phyloP scores from a whole-genome alignment of 2,113 vertebrate genomes.

The Stegastes partitus region DNA sequence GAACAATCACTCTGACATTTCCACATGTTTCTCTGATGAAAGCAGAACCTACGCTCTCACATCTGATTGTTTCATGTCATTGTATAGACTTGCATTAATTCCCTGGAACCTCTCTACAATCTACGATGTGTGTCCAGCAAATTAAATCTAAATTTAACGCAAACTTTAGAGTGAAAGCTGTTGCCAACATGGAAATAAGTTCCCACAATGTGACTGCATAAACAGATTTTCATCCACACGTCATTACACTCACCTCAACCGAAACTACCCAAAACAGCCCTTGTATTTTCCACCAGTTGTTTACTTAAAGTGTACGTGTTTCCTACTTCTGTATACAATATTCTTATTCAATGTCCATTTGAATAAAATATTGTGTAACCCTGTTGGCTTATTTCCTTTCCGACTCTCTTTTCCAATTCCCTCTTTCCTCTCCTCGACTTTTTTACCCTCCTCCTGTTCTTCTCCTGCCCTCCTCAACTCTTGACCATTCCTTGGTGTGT shows the following conservation, averaged over 20 bases:
- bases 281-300: background rate
- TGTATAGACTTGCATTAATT: no score
- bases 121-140: no score
- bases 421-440: slow-evolving; percentile 42
- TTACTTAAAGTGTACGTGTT: slow-evolving; percentile 13
- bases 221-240: background rate
- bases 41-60: no score
- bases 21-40: no score
- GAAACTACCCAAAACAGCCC: background rate
- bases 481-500: slow-evolving; percentile 85
- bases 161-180: no score
- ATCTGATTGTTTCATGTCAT: no score
- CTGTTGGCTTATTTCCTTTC: slow-evolving; percentile 54
- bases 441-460: slow-evolving; percentile 31
- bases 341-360: slow-evolving; percentile 79
- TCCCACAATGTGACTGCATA: background rate
- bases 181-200: background rate
- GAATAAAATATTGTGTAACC: slow-evolving; percentile 85
- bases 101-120: no score
- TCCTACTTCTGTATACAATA: slow-evolving; percentile 62
- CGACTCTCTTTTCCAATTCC: slow-evolving; percentile 36
- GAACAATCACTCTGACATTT: no score
- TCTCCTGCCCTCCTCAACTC: slow-evolving; percentile 78
- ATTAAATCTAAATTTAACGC: no score
- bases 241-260: background rate